These are phyloP conservation scores for Rhynchomys soricoides DNA, from an alignment of 2,113 vertebrate genomes.

Conservation along the genomic window DNA sequence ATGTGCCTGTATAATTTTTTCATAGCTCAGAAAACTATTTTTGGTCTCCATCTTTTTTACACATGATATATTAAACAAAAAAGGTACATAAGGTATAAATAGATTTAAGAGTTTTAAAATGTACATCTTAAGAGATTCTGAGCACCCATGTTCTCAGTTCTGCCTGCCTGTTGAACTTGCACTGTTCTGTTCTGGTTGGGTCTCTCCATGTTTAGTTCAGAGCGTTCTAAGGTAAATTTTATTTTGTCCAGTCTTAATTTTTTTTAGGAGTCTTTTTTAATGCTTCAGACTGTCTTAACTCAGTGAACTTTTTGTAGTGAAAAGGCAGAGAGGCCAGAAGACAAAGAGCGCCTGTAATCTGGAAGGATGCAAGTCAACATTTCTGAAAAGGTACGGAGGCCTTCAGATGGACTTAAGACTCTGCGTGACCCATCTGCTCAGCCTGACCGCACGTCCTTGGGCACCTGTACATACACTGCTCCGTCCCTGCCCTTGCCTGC, in stretches of 20 bases:
- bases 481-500: constrained; percentile 85
- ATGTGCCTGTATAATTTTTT: constrained; percentile 91
- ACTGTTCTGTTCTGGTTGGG: constrained; percentile 81
- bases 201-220: constrained; percentile 79
- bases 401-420: constrained; percentile 86
- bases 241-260: constrained; percentile 83
- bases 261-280: constrained; percentile 78
- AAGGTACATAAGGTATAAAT: constrained; percentile 82
- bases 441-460: constrained; percentile 91
- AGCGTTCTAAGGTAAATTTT: constrained; percentile 82
- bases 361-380: constrained; percentile 77
- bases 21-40: constrained; percentile 91
- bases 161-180: constrained; percentile 87
- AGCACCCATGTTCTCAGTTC: constrained; percentile 81
- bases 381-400: constrained; percentile 68
- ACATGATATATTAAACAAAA: constrained; percentile 83
- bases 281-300: constrained; percentile 87
- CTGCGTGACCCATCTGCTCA: constrained; percentile 88
- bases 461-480: constrained; percentile 94
- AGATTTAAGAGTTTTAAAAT: constrained; percentile 83
- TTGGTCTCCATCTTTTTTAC: constrained; percentile 91
- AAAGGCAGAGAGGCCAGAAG: constrained; percentile 83
- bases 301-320: constrained; percentile 84
- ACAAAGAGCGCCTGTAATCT: constrained; percentile 81
- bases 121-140: constrained; percentile 84